These are phyloP conservation scores for Sycobia sp. DNA, from an alignment of 1,140 invertebrate species.

Conservation along the genomic window DNA sequence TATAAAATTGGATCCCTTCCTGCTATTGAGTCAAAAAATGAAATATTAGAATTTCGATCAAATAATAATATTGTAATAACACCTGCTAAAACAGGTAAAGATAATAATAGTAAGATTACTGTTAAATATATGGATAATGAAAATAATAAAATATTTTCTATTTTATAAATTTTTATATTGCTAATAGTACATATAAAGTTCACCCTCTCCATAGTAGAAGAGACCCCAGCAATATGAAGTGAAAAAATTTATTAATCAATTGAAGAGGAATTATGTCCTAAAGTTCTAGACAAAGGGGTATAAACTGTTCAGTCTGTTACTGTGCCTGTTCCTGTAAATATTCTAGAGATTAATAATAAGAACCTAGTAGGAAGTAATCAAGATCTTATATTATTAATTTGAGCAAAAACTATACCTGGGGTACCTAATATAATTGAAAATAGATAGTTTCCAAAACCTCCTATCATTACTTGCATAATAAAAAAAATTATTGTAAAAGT, in stretches of 20 bases:
- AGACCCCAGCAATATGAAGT: constrained; percentile 70
- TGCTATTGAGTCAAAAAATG: constrained; percentile 61
- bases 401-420: constrained; percentile 78
- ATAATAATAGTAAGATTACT: constrained; percentile 68
- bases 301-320: constrained; percentile 74
- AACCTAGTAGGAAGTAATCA: constrained; percentile 71
- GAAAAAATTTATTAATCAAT: constrained; percentile 74
- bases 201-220: neutral
- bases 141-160: constrained; percentile 67
- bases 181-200: constrained; percentile 70
- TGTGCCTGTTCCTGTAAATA: constrained; percentile 66
- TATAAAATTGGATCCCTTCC: constrained; percentile 64
- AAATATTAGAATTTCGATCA: constrained; percentile 63
- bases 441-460: constrained; percentile 78
- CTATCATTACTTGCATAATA: constrained; percentile 79
- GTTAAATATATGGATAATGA: constrained; percentile 73
- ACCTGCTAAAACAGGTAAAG: constrained; percentile 73
- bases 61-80: constrained; percentile 73
- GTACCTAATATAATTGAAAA: constrained; percentile 73
- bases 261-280: constrained; percentile 64
- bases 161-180: constrained; percentile 63
- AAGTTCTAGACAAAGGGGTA: constrained; percentile 67
- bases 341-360: constrained; percentile 65
- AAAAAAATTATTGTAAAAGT: constrained; percentile 83
- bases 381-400: constrained; percentile 81